Conservation (phyloP, 2,797 vertebrate genomes). For the Danio kyathit region DNA sequence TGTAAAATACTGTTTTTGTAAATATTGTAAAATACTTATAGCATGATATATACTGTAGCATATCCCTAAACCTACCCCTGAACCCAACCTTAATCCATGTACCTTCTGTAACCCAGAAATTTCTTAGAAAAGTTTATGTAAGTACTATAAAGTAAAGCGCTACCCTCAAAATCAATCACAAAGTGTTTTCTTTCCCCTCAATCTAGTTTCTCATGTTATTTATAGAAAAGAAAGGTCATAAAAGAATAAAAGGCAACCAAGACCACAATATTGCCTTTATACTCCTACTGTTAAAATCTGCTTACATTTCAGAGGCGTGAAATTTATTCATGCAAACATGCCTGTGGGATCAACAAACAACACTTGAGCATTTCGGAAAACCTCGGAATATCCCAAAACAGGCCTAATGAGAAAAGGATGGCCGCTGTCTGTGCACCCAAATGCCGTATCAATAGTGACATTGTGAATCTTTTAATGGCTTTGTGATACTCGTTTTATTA, state of each 20-base stretch:
- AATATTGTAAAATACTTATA: too few relatives aligned
- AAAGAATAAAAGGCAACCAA: slow-evolving; percentile 9
- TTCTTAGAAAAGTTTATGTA: too few relatives aligned
- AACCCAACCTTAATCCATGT: too few relatives aligned
- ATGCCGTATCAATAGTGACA: slow-evolving; percentile 28
- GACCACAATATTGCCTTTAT: slow-evolving; percentile 33
- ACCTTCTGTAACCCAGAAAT: too few relatives aligned
- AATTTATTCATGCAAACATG: slow-evolving; percentile 38
- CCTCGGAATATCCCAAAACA: slow-evolving; percentile 25
- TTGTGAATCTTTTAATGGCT: slow-evolving; percentile 24
- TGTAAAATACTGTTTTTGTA: too few relatives aligned
- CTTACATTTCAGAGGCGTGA: slow-evolving; percentile 26
- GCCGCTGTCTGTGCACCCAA: neutral
- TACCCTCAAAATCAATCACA: neutral
- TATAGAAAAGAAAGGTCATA: slow-evolving; percentile 1
- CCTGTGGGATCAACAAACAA: slow-evolving; percentile 19
- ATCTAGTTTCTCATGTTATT: neutral
- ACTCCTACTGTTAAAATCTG: slow-evolving; percentile 34
- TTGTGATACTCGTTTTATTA: neutral
- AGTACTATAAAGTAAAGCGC: too few relatives aligned
- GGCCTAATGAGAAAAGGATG: slow-evolving; percentile 25
- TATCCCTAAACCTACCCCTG: too few relatives aligned
- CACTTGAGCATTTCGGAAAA: slow-evolving; percentile 41
- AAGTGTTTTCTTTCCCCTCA: neutral
- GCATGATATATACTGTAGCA: too few relatives aligned